Evolutionary conservation across 2,797 vertebrate genomes (phyloP).

Genomic region (Lutjanus campechanus): DNA sequence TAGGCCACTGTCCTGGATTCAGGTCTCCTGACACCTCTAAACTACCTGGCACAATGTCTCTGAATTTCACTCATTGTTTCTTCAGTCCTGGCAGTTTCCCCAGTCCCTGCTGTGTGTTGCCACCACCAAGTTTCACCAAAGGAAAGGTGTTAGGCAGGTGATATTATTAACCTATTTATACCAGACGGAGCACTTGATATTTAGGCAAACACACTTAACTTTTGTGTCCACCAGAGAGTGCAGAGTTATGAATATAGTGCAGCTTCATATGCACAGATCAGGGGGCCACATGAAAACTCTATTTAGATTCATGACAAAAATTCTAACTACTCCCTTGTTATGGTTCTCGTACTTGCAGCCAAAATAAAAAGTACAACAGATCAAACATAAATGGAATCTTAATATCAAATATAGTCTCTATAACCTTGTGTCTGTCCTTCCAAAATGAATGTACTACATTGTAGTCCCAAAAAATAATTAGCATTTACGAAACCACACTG

Average conservation of each 20-base stretch:
- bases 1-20: slow-evolving; percentile 32
- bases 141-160: neutral
- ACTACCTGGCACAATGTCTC: slow-evolving; percentile 7
- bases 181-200: neutral
- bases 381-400: too few relatives aligned
- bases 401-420: too few relatives aligned
- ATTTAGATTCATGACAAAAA: too few relatives aligned
- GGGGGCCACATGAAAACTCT: too few relatives aligned
- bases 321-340: too few relatives aligned
- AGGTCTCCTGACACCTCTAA: slow-evolving; percentile 23
- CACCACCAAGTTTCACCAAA: neutral
- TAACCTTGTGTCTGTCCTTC: too few relatives aligned
- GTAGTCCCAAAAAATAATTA: too few relatives aligned
- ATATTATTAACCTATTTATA: neutral
- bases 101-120: neutral
- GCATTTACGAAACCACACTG: too few relatives aligned
- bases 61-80: slow-evolving; percentile 6
- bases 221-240: neutral
- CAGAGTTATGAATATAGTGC: neutral
- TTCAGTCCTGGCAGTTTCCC: neutral
- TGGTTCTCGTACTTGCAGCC: too few relatives aligned
- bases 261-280: too few relatives aligned
- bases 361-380: too few relatives aligned
- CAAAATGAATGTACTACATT: too few relatives aligned
- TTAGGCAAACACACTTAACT: neutral